Conservation (phyloP, 92 coral and sea anemone genomes). For the Parazoanthus atlanticus region DNA sequence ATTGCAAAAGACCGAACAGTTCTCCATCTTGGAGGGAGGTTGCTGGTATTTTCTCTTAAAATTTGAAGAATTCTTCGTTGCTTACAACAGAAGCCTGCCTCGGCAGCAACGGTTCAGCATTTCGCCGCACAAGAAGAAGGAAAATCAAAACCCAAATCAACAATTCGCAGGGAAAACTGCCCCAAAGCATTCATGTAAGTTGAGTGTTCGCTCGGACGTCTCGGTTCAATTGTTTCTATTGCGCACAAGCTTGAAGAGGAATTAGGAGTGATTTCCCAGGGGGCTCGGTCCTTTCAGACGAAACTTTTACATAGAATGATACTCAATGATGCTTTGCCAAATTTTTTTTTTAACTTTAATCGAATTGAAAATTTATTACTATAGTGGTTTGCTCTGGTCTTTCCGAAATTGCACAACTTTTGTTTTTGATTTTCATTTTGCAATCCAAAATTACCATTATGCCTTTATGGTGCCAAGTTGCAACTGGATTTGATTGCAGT, state of each 20-base stretch:
- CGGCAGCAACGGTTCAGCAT: constrained; percentile 90
- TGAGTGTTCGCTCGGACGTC: neutral
- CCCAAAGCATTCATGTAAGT: constrained; percentile 86
- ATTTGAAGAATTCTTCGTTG: constrained; percentile 29
- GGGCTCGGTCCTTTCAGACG: neutral
- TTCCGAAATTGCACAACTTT: neutral
- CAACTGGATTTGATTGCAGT: neutral
- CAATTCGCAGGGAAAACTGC: constrained; percentile 84
- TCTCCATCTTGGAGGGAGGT: constrained; percentile 28
- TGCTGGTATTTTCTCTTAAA: neutral
- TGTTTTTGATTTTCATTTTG: neutral
- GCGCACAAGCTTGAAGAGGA: neutral
- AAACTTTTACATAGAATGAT: too few species aligned
- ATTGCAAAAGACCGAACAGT: constrained; percentile 1
- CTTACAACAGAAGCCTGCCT: constrained; percentile 68
- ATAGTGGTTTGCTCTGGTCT: neutral
- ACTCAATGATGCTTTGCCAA: too few species aligned
- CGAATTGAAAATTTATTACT: neutral
- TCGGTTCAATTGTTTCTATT: neutral
- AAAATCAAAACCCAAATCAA: constrained; percentile 83
- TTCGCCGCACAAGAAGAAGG: constrained; percentile 96
- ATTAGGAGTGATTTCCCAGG: too few species aligned
- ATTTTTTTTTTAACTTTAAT: neutral
- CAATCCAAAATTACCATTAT: neutral
- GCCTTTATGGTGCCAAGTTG: neutral